A percentile compares a stretch with the other conserved stretches of the same genome.
Evolutionary conservation across 1,140 invertebrate genomes (phyloP).

Genomic region (Euglossa dilemma): DNA sequence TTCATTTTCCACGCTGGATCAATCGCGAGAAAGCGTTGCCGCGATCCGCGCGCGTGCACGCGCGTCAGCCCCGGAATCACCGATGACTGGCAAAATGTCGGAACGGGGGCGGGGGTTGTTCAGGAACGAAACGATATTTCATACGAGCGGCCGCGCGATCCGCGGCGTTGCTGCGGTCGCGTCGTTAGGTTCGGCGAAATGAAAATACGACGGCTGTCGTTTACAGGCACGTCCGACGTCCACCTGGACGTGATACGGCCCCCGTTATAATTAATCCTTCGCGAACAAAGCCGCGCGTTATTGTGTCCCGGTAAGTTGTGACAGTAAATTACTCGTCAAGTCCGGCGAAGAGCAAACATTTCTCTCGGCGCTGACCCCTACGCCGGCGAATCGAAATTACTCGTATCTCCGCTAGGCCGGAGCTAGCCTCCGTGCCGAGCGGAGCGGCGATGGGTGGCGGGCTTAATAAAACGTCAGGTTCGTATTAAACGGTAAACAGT

Average conservation of each 20-base stretch:
- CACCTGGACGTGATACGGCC: slow-evolving; percentile 28
- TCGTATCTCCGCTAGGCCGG: background rate
- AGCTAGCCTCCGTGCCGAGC: background rate
- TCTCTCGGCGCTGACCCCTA: slow-evolving; percentile 18
- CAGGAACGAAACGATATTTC: slow-evolving; percentile 21
- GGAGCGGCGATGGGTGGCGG: background rate
- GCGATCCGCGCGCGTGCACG: background rate
- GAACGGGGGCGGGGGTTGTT: background rate
- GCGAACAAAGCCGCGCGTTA: slow-evolving; percentile 46
- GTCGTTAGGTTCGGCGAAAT: slow-evolving; percentile 51
- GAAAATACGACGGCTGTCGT: slow-evolving; percentile 62
- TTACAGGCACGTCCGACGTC: slow-evolving; percentile 57
- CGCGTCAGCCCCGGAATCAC: background rate
- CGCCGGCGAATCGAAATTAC: slow-evolving; percentile 23
- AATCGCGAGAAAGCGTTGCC: background rate
- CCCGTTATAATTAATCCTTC: slow-evolving; percentile 51
- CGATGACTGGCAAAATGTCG: slow-evolving; percentile 19
- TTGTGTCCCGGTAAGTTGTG: slow-evolving; percentile 57
- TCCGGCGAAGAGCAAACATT: slow-evolving; percentile 39
- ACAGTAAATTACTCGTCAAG: slow-evolving; percentile 62
- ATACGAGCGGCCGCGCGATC: background rate
- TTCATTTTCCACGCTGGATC: background rate
- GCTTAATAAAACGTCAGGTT: slow-evolving; percentile 31
- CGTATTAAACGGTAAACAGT: slow-evolving; percentile 9
- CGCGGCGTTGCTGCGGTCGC: slow-evolving; percentile 15